Base-by-base conservation (phyloP, 1,140 invertebrate genomes). In the Papilio xuthus region DNA sequence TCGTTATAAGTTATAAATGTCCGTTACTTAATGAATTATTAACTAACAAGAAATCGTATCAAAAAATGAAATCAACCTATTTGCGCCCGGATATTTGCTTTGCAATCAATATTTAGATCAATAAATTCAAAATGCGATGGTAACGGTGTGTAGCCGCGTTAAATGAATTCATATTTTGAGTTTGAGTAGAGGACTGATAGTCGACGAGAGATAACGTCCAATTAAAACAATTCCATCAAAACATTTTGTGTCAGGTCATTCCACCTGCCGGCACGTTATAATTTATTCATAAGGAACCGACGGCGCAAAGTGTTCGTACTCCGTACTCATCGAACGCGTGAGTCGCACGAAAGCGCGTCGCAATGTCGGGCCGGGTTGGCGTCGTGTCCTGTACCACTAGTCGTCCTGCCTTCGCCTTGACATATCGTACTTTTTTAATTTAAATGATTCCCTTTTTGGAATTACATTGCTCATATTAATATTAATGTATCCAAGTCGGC, bases 171-270 rank as follows among this genome's bases (percentile, higher is more conserved):
- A 92, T 91, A 91, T 92, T 91, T 90, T 88, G 75, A 82, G 88
- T 88, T 89, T 83, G 84, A 82, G 81, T 88, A 89, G 87, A 84
- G 83, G 85, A 81, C 80, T 81, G 92, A 93, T 93, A 89, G 90
- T 85, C 81, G 78, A 81, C 50, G 70, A 80, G 75, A 91, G 92
- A 92, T 93, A 93, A 86, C 80, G 86, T 84, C 90, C 91, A 93
- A 93, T 93, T 93, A 93, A 92, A 93, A 92, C 90, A 93, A 92
- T 92, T 92, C 91, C 86, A 92, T 93, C 91, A 93, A 92, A 93
- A 93, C 90, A 93, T 93, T 93, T 92, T 92, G 91, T 93, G 92
- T 91, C 85, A 91, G 92, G 90, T 92, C 92, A 92, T 92, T 91
- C 90, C 92, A 93, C 91, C 91, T 93, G 91, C 91, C 88, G 84